Evolutionary conservation across 2,888 invertebrate genomes (phyloP).

Genomic region (Sphecodes monilicornis): DNA sequence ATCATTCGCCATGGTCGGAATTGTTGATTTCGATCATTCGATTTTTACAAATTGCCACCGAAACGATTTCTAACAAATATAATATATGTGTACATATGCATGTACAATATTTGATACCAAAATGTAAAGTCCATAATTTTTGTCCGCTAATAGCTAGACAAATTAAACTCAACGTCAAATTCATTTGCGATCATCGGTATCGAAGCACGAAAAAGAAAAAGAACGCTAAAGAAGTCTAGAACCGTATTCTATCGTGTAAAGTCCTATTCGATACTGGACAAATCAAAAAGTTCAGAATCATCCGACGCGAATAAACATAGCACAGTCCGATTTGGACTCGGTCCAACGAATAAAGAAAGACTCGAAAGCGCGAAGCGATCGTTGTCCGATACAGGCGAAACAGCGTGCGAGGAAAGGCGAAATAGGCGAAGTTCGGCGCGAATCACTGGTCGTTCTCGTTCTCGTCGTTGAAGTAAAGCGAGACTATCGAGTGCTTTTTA

Average conservation of each 20-base stretch:
- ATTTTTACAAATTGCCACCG: neutral
- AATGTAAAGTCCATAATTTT: neutral
- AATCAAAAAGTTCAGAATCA: neutral
- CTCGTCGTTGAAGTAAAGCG: slow-evolving; percentile 86
- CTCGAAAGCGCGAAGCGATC: neutral
- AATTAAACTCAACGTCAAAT: no score
- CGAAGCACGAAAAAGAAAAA: neutral
- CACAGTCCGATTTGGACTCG: neutral
- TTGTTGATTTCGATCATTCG: neutral
- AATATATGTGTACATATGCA: no score
- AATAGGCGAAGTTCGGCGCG: neutral
- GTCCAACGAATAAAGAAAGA: neutral
- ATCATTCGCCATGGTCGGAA: neutral
- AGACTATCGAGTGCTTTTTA: slow-evolving; percentile 91
- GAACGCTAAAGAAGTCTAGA: neutral
- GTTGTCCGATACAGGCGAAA: neutral
- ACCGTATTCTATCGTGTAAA: neutral
- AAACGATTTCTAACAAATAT: neutral
- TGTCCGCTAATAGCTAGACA: neutral
- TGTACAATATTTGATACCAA: no score
- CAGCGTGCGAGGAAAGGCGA: neutral
- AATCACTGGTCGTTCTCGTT: slow-evolving; percentile 80
- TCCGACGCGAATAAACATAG: neutral
- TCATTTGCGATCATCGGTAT: neutral
- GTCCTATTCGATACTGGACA: no score